Evolutionary conservation across 2,113 vertebrate species (phyloP).

Genomic region (Glaucomys volans): DNA sequence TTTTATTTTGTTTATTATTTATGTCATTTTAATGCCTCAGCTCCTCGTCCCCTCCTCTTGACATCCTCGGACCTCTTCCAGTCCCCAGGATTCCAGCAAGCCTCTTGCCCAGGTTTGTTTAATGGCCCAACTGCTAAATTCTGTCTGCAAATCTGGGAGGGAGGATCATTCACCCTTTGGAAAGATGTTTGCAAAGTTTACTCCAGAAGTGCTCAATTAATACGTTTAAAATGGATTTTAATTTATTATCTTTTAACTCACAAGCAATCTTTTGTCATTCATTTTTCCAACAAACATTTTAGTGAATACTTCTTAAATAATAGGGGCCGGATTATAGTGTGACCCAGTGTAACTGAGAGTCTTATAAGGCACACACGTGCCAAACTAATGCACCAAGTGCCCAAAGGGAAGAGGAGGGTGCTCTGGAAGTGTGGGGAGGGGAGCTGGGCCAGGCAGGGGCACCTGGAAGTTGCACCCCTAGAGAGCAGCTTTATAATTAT

Average conservation of each 20-base stretch:
- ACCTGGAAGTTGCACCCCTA: neutral
- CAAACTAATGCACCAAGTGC: neutral
- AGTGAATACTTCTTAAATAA: neutral
- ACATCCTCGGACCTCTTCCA: neutral
- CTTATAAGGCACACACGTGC: neutral
- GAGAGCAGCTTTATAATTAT: neutral
- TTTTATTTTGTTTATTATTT: neutral
- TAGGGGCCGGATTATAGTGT: neutral
- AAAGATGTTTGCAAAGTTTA: neutral
- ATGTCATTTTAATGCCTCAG: neutral
- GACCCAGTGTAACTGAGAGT: neutral
- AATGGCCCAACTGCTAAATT: neutral
- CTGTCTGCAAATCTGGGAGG: neutral
- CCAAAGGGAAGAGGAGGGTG: neutral
- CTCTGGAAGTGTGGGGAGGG: neutral
- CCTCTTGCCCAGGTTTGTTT: neutral
- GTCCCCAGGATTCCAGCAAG: neutral
- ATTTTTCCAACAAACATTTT: neutral
- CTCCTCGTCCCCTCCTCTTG: neutral
- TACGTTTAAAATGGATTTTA: neutral
- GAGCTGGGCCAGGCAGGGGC: accelerated
- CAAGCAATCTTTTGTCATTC: neutral
- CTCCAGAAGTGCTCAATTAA: neutral
- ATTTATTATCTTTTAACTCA: neutral
- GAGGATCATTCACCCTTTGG: neutral